Evolutionary conservation across 92 coral and sea anemone genomes (phyloP).

Genomic region (Virgularia gustaviana): DNA sequence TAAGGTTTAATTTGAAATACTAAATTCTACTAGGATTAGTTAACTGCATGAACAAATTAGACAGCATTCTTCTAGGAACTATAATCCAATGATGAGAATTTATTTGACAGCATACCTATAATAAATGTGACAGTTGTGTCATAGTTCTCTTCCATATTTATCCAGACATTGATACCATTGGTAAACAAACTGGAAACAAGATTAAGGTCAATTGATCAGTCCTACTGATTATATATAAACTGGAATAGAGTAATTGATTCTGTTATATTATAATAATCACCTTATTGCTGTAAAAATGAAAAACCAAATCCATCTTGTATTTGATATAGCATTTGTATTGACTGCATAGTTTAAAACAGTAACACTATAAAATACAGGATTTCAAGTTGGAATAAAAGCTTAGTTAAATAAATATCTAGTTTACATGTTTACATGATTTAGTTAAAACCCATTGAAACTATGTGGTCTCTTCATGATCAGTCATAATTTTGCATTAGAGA

Average conservation of each 20-base stretch:
- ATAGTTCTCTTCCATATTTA: neutral
- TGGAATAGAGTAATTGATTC: neutral
- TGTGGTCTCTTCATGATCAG: too few relatives aligned
- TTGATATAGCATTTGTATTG: conserved; percentile 9
- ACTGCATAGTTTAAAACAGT: conserved; percentile 28
- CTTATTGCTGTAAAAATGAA: conserved; percentile 17
- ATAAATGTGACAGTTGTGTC: neutral
- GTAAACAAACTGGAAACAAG: conserved; percentile 16
- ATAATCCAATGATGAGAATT: too few relatives aligned
- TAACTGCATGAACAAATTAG: too few relatives aligned
- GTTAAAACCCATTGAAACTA: too few relatives aligned
- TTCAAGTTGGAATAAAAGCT: neutral
- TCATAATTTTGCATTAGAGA: too few relatives aligned
- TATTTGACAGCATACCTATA: conserved; percentile 6
- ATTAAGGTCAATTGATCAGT: too few relatives aligned
- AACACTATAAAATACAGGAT: neutral
- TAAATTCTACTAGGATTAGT: too few relatives aligned
- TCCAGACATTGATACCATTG: conserved; percentile 22
- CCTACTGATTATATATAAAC: too few relatives aligned
- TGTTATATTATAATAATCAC: neutral
- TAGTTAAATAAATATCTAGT: too few relatives aligned
- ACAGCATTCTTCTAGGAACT: too few relatives aligned
- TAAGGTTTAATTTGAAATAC: too few relatives aligned
- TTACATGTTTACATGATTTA: too few relatives aligned
- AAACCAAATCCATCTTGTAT: conserved; percentile 30